Evolutionary conservation across 2,113 vertebrate genomes (phyloP).

Genomic region (Clarias macrocephalus): DNA sequence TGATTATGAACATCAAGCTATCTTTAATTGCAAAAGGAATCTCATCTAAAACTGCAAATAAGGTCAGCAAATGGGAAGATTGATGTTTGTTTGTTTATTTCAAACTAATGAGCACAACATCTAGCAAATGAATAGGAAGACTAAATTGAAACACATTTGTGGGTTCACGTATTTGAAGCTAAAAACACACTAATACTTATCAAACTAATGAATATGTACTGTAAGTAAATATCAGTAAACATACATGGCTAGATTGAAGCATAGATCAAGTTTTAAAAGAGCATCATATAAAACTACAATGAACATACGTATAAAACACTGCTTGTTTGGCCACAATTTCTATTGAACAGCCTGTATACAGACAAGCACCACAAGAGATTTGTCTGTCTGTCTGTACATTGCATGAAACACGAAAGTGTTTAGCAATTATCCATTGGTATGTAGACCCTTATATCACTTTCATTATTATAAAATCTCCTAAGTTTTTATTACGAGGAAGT

Average conservation of each 20-base stretch:
- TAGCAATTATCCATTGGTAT: background rate
- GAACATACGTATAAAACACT: background rate
- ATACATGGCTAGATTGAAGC: background rate
- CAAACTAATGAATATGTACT: too few relatives aligned
- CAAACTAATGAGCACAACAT: background rate
- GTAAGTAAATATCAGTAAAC: background rate
- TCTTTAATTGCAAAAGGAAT: background rate
- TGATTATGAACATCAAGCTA: background rate
- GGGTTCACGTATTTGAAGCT: background rate
- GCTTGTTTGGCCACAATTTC: background rate
- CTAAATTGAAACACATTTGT: background rate
- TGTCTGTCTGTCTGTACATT: background rate
- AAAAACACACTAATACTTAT: background rate
- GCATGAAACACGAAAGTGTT: background rate
- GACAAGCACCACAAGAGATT: background rate
- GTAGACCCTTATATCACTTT: background rate
- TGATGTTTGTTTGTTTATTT: background rate
- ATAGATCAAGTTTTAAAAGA: background rate
- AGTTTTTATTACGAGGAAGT: background rate
- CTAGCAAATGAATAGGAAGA: background rate
- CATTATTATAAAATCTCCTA: background rate
- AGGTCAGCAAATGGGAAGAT: background rate
- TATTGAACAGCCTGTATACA: background rate
- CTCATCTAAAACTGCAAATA: background rate
- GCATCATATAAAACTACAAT: background rate